phyloP scores from a whole-genome alignment of 2,888 invertebrate genomes.

The Apoderus coryli region DNA sequence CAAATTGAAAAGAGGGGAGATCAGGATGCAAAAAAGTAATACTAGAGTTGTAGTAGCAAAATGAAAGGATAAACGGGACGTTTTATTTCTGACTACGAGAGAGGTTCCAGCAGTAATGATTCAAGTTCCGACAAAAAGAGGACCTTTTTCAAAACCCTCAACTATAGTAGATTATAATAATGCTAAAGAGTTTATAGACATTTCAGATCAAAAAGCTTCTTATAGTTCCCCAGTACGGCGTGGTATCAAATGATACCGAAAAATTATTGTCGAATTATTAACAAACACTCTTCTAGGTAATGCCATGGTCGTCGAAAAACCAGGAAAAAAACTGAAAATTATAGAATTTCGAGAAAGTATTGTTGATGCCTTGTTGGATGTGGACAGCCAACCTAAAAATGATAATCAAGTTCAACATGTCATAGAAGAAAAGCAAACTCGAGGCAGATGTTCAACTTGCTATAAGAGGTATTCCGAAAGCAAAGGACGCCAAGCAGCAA shows the following conservation, averaged over 20 bases:
- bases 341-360: neutral
- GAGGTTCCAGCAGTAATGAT: conserved; percentile 15
- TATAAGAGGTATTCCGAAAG: no score
- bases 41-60: conserved; percentile 17
- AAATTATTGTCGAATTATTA: conserved; percentile 4
- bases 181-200: conserved; percentile 5
- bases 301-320: neutral
- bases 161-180: conserved; percentile 14
- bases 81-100: conserved; percentile 20
- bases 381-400: neutral
- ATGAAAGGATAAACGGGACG: conserved; percentile 21
- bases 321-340: neutral
- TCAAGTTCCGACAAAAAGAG: conserved; percentile 14
- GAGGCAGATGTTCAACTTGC: conserved; percentile 1
- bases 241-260: conserved; percentile 6
- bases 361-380: neutral
- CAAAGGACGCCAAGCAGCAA: no score
- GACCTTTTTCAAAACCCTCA: conserved; percentile 10
- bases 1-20: conserved; percentile 20
- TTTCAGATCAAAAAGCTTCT: conserved; percentile 7
- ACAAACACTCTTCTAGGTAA: conserved; percentile 4
- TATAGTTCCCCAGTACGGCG: conserved; percentile 1
- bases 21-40: conserved; percentile 16
- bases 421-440: neutral
- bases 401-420: conserved; percentile 1